Conservation (phyloP, 2,113 vertebrate species). For the Patagioenas fasciata region DNA sequence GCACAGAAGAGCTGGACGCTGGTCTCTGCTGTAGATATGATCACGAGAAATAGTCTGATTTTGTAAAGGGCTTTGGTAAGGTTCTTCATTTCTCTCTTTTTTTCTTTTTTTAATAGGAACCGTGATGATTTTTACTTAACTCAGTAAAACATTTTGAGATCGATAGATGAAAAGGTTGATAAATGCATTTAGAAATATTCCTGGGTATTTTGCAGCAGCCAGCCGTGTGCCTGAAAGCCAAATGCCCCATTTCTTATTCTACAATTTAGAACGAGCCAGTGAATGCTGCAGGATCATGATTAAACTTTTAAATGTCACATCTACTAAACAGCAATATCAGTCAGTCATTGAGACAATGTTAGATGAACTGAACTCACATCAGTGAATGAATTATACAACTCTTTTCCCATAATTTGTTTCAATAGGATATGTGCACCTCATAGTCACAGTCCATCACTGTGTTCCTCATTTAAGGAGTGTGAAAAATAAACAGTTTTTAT, state of each 20-base stretch:
- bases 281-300: constrained; percentile 47
- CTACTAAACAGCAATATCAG: constrained; percentile 38
- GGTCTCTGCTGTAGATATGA: neutral
- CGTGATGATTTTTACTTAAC: constrained; percentile 17
- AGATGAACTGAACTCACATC: constrained; percentile 52
- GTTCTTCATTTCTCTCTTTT: neutral
- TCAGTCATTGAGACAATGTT: constrained; percentile 55
- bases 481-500: constrained; percentile 51
- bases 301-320: constrained; percentile 65
- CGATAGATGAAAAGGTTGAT: constrained; percentile 36
- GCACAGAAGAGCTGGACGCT: neutral
- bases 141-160: constrained; percentile 31
- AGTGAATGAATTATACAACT: constrained; percentile 36
- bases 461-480: constrained; percentile 1
- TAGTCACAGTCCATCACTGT: constrained; percentile 32
- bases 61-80: neutral
- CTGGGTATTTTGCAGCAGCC: constrained; percentile 12
- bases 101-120: neutral
- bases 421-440: neutral
- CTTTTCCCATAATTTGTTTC: constrained; percentile 45
- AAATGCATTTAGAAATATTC: constrained; percentile 29
- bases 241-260: constrained; percentile 36
- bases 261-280: neutral
- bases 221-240: constrained; percentile 27
- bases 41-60: neutral